Percentiles rank a stretch among this genome's conserved stretches.
Evolutionary conservation across 1,140 invertebrate genomes (phyloP).

Genomic region (Hypothenemus hampei): DNA sequence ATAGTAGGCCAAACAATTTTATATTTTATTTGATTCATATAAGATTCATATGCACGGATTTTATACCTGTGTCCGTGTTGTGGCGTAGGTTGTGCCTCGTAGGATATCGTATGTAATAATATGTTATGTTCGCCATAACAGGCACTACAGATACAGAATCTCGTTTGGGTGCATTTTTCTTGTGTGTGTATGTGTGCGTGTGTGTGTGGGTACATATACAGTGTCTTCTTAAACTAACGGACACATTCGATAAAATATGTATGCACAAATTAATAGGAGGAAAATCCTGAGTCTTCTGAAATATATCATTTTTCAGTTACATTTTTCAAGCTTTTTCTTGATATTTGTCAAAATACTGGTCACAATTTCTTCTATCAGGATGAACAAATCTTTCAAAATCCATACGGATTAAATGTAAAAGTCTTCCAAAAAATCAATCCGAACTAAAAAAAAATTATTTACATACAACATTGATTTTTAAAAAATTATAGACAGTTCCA

Average conservation of each 20-base stretch:
- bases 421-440: too few species aligned
- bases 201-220: not conserved
- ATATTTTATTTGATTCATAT: slow-evolving; percentile 26
- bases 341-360: too few species aligned
- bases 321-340: too few species aligned
- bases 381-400: not conserved
- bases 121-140: slow-evolving; percentile 19
- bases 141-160: slow-evolving; percentile 20
- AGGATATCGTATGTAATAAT: slow-evolving; percentile 23
- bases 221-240: too few species aligned
- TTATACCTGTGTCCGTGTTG: slow-evolving; percentile 24
- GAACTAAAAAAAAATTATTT: not conserved
- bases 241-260: too few species aligned
- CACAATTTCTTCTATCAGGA: too few species aligned
- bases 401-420: too few species aligned
- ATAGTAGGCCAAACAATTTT: slow-evolving; percentile 13
- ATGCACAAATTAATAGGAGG: too few species aligned
- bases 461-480: not conserved
- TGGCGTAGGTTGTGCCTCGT: slow-evolving; percentile 19
- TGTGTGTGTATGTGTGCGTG: not conserved
- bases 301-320: too few species aligned
- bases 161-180: slow-evolving; percentile 3
- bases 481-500: not conserved
- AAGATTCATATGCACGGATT: slow-evolving; percentile 24
- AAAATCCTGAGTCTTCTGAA: too few species aligned